Percentiles rank a stretch among this genome's conserved stretches.
Conservation (phyloP, 2,797 vertebrate species). For the Gila robusta region DNA sequence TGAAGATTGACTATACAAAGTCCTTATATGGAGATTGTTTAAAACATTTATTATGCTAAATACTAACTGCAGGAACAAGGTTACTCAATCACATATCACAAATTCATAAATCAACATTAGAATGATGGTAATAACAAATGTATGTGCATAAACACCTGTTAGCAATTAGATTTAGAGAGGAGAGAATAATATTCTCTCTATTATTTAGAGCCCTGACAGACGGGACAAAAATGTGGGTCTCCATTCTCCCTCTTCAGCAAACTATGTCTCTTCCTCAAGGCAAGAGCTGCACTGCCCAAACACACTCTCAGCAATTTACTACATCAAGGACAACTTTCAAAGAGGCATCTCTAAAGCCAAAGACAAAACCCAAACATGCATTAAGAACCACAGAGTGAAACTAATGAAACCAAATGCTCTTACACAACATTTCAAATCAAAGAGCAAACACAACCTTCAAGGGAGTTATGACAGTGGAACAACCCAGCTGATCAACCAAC, state of each 20-base stretch:
- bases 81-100: not conserved
- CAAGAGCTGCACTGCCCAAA: slow-evolving; percentile 17
- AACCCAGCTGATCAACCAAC: not conserved
- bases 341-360: slow-evolving; percentile 17
- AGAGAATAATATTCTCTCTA: not conserved
- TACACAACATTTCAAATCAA: slow-evolving; percentile 14
- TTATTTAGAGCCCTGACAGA: not conserved
- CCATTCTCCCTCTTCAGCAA: slow-evolving; percentile 1
- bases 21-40: not conserved
- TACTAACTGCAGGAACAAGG: not conserved
- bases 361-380: slow-evolving; percentile 36
- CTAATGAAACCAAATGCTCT: slow-evolving; percentile 17
- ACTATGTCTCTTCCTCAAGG: slow-evolving; percentile 15
- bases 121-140: not conserved
- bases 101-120: not conserved
- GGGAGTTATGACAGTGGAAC: not conserved
- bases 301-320: slow-evolving; percentile 19
- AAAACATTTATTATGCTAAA: not conserved
- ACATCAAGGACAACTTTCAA: slow-evolving; percentile 33
- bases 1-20: not conserved
- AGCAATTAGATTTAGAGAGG: slow-evolving; percentile 2
- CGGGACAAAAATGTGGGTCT: slow-evolving; percentile 16
- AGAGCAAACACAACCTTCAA: slow-evolving; percentile 18
- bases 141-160: slow-evolving; percentile 7
- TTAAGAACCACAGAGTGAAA: slow-evolving; percentile 15